Evolutionary conservation across 2,113 vertebrate genomes (phyloP), one percentile per base, ranked within the genome.

Genomic region (Neodon shergylaensis): DNA sequence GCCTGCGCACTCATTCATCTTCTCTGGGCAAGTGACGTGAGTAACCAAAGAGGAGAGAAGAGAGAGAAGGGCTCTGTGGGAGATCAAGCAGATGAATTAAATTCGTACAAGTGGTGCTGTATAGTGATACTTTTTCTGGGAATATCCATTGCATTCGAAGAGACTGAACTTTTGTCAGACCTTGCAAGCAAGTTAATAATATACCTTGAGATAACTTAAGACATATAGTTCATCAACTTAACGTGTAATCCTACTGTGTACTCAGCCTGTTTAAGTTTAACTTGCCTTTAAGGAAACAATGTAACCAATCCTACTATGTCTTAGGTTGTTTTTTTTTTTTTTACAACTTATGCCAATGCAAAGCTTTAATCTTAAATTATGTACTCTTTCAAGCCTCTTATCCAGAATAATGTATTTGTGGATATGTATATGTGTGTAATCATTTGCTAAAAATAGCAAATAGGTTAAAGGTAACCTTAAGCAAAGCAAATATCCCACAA

Each of bases 11-110:
- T 19, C 14, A 52, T 96, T 72, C 68, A 49, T 76, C 31, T 78
- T 81, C 58, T 92, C 17, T 92, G 24, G 13, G 49, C 36, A 36
- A 92, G 65, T 52, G 49, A 92, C 76, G 65, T 79, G 88, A 63
- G 91, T 87, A 83, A 63, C 19, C 82, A 88, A 49, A 24, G 52
- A 72, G 0, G 36, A 90, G 58, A 22, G 85, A 44, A 94, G 33
- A 92, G 58, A 28, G 6, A 9, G 5, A 22, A 82, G 10, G 58
- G 54, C 39, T 49, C 28, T 63, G 54, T 92, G 72, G 39, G 54
- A 88, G 22, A 76, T n/a, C 42, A 95, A 82, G 85, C 39, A 47
- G 42, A 94, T 61, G 47, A 94, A 92, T 63, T 92, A 86, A 85
- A 82, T 82, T 81, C 94, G 54, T 39, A 24, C 70, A 92, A 92